A percentile compares a stretch with the other conserved stretches of the same genome.
Conservation (phyloP, 2,113 vertebrate genomes). For the Donacobius atricapilla region DNA sequence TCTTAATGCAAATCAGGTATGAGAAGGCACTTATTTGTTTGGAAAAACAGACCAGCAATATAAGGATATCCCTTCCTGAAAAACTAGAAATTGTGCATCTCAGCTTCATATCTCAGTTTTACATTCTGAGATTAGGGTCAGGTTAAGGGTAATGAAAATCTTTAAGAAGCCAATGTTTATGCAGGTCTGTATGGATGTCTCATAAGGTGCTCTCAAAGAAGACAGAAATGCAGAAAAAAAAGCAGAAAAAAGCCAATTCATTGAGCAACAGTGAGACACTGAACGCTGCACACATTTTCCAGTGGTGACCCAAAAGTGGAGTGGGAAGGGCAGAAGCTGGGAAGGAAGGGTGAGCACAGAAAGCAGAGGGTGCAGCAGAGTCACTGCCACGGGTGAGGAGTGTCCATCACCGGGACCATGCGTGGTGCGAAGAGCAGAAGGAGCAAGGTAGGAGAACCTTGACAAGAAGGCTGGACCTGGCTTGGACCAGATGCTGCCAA, state of each 20-base stretch:
- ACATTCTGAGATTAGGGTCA: not conserved
- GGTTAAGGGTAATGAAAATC: not conserved
- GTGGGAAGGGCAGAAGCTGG: accelerated
- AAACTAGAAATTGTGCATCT: not conserved
- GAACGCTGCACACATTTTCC: not conserved
- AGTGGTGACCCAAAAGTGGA: accelerated
- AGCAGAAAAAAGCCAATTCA: not conserved
- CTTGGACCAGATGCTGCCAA: not conserved
- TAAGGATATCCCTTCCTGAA: not conserved
- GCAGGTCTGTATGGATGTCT: not conserved
- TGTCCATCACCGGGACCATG: accelerated
- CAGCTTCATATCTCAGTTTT: not conserved
- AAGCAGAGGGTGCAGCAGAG: not conserved
- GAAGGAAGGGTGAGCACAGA: not conserved
- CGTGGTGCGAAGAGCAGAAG: accelerated
- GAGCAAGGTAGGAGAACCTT: not conserved
- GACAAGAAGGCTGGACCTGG: accelerated
- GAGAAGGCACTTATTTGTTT: not conserved
- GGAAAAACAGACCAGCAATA: not conserved
- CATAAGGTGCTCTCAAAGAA: not conserved
- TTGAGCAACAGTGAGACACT: not conserved
- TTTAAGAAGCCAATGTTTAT: no score
- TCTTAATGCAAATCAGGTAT: not conserved
- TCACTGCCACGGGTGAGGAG: accelerated
- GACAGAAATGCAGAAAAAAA: not conserved